phyloP scores from a whole-genome alignment of 2,113 vertebrate species.

The Corydoras sp. region DNA sequence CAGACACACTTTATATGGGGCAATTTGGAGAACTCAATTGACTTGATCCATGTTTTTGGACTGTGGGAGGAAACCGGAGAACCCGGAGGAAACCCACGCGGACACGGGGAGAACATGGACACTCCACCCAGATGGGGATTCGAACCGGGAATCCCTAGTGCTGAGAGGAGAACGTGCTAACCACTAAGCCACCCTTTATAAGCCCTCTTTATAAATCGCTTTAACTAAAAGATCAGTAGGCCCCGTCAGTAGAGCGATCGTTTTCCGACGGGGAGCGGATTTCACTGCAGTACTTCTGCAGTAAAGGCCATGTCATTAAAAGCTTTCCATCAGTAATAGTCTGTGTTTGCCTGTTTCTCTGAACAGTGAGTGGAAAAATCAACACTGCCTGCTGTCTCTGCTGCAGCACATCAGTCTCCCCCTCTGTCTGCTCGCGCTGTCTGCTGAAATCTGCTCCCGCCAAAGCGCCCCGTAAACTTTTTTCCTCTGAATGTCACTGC shows the following conservation, averaged over 20 bases:
- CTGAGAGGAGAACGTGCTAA: too few species aligned
- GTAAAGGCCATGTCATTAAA: background rate
- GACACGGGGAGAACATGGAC: too few species aligned
- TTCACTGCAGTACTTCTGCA: background rate
- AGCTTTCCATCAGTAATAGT: conserved; percentile 13
- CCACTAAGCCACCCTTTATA: too few species aligned
- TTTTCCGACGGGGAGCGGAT: background rate
- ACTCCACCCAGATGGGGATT: too few species aligned
- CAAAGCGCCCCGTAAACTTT: conserved; percentile 21
- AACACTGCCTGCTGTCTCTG: conserved; percentile 31
- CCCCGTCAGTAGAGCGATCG: background rate
- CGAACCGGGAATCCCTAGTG: too few species aligned
- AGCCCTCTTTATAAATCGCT: background rate
- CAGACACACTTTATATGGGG: too few species aligned
- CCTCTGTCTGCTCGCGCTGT: background rate
- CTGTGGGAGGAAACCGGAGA: too few species aligned
- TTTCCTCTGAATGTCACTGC: conserved; percentile 31
- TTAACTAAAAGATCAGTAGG: background rate
- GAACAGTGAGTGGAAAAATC: conserved; percentile 31
- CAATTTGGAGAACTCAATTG: too few species aligned
- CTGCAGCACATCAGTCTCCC: background rate
- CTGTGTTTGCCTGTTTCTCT: conserved; percentile 22
- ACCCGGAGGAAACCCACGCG: too few species aligned
- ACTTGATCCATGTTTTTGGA: too few species aligned
- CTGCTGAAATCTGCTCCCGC: conserved; percentile 23